These are phyloP conservation scores for Isaurus tuberculatus DNA, from an alignment of 92 coral and sea anemone species.

Conservation along the genomic window DNA sequence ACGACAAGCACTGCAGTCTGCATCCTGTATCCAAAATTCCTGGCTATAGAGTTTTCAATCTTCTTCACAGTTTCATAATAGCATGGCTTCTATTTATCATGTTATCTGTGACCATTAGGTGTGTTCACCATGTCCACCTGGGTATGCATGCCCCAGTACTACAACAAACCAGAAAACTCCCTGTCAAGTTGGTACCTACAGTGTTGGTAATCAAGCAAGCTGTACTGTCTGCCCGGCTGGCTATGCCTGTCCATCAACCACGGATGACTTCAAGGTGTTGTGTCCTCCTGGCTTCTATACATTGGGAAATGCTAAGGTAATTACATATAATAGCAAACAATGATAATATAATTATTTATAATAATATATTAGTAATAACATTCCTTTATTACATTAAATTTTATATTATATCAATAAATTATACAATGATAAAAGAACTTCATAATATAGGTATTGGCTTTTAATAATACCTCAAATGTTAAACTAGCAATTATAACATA, in stretches of 20 bases:
- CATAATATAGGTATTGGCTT: too few relatives aligned
- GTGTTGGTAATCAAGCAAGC: constrained; percentile 84
- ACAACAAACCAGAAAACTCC: constrained; percentile 50
- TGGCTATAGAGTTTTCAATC: too few relatives aligned
- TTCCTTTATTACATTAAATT: too few relatives aligned
- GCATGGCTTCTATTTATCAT: not conserved
- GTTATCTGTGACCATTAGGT: constrained; percentile 39
- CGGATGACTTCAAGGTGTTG: constrained; percentile 83
- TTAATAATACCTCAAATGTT: too few relatives aligned
- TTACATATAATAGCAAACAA: not conserved
- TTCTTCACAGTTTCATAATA: not conserved
- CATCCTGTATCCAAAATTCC: too few relatives aligned
- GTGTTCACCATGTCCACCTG: constrained; percentile 90
- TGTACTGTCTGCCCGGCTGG: constrained; percentile 98
- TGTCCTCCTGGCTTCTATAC: constrained; percentile 92
- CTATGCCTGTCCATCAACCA: constrained; percentile 92
- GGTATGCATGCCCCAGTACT: constrained; percentile 80
- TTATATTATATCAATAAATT: too few relatives aligned
- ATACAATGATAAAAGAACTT: too few relatives aligned
- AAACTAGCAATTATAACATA: too few relatives aligned
- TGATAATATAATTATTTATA: too few relatives aligned
- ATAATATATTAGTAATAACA: too few relatives aligned
- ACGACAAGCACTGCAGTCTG: too few relatives aligned
- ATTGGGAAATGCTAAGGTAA: constrained; percentile 76
- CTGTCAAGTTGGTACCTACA: constrained; percentile 87